Evolutionary conservation across 2,888 invertebrate species (phyloP), one percentile per base, ranked within the genome.

Genomic region (Epinotia bilunana): DNA sequence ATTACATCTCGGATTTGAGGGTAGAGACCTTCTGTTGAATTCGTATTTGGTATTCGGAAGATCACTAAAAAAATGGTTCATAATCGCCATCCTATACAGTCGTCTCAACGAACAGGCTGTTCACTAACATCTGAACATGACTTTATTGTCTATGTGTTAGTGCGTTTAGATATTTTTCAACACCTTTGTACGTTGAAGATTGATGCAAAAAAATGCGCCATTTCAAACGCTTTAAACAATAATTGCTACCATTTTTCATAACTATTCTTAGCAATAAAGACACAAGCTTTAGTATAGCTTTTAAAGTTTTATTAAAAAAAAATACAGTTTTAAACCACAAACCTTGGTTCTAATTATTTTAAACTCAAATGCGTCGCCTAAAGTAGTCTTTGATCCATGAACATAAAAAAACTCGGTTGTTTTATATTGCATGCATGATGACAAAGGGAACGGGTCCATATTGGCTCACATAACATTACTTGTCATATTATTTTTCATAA

Each of bases 371-470:
- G 62, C 39, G 11, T 62, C 18, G n/a, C 43, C 11, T 53, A 53
- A 28, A 53, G 18, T 6, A 11, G 46, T 33, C 53, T 55, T 67
- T 73, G 67, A 71, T 71, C 61, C 20, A 13, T 39, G 62, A 39
- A 53, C 62, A 53, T 61, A 60, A 46, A 18, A 18, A 58, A 33
- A 43, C 43, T 43, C 46, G 9, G 11, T 46, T 28, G 1, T 16
- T 43, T 43, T 57, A 18, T 43, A 33, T 39, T 67, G 7, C 65
- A 20, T n/a, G 6, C 62, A 55, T 71, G 39, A 55, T 57, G 33
- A 23, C 39, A 55, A 16, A 62, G 39, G 20, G 49, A 71, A 12
- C n/a, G n/a, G n/a, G n/a, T n/a, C n/a, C n/a, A n/a, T n/a, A n/a
- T n/a, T n/a, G n/a, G n/a, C n/a, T n/a, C n/a, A n/a, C n/a, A n/a